Conservation (phyloP, 2,888 invertebrate species). For the Deroplatys truncata region DNA sequence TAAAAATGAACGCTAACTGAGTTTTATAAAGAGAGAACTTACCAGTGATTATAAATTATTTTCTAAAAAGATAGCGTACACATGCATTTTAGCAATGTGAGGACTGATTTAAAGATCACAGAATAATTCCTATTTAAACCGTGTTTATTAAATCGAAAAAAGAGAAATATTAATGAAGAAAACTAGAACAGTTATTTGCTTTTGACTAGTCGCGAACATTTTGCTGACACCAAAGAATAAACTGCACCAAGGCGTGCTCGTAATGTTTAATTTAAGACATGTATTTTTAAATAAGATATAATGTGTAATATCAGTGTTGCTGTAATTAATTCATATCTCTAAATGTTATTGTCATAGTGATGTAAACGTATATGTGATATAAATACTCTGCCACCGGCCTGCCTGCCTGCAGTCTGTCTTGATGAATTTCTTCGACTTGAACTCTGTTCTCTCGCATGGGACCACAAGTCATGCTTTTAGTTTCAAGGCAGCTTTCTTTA, state of each 20-base stretch:
- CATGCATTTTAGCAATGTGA: not conserved
- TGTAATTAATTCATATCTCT: not conserved
- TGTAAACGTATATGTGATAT: not conserved
- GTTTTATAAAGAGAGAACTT: not conserved
- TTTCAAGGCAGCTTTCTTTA: not conserved
- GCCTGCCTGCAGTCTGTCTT: not conserved
- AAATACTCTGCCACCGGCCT: not conserved
- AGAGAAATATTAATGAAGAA: not conserved
- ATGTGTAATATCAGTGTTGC: not conserved
- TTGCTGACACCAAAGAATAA: not conserved
- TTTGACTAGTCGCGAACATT: not conserved
- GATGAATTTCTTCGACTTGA: not conserved
- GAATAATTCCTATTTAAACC: not conserved
- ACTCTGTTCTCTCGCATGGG: not conserved
- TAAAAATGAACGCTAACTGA: not conserved
- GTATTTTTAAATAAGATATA: constrained; percentile 11
- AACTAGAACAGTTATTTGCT: not conserved
- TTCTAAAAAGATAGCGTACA: not conserved
- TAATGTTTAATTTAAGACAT: not conserved
- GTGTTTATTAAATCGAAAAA: not conserved
- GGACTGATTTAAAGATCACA: not conserved
- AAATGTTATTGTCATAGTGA: not conserved
- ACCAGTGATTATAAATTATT: not conserved
- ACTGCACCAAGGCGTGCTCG: not conserved
- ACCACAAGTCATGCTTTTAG: not conserved